Base-by-base conservation (phyloP, 2,797 vertebrate genomes). In the Nyctibius grandis region DNA sequence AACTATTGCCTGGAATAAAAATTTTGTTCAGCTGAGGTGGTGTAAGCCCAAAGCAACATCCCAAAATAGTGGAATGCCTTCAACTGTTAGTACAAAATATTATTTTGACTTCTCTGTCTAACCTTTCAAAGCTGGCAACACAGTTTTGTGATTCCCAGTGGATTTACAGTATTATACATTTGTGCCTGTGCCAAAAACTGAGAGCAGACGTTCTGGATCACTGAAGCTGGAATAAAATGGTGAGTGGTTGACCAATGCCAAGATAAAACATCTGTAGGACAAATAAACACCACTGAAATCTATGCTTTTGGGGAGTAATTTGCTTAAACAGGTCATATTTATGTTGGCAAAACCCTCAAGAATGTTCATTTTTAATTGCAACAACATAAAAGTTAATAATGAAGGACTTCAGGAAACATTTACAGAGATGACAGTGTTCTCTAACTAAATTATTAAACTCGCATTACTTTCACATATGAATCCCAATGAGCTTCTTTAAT, bases 361-460 rank as follows among this genome's bases (percentile, higher is more conserved):
- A 95, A 83, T 76, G 67, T 88, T 95, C 68, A 78, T 63, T 4
- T 11, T 87, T 96, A 95, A 96, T 92, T 96, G 72, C 57, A 94
- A 42, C 59, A 60, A 54, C 76, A 73, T 94, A 68, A 91, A 97
- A 86, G 70, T 88, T 96, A 84, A 96, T 92, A 88, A 94, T 89
- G 80, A 91, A 93, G 63, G 63, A 91, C 48, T 88, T 95, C 59
- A 82, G 80, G 70, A 93, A 96, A 86, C 87, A 60, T 63, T 92
- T 93, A 76, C 38, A 73, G 50, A 91, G 57, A 88, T 69, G 31
- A 76, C 63, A 88, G 74, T 22, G 29, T 91, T 93, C 51, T 88
- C 61, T 91, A 89, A 77, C 50, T 93, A 72, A 93, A 93, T 95
- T 96, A 92, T 96, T 94, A 95, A 96, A 59, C 74, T 42, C 11